Conservation (phyloP, 2,797 vertebrate species). For the Syncerus caffer region DNA sequence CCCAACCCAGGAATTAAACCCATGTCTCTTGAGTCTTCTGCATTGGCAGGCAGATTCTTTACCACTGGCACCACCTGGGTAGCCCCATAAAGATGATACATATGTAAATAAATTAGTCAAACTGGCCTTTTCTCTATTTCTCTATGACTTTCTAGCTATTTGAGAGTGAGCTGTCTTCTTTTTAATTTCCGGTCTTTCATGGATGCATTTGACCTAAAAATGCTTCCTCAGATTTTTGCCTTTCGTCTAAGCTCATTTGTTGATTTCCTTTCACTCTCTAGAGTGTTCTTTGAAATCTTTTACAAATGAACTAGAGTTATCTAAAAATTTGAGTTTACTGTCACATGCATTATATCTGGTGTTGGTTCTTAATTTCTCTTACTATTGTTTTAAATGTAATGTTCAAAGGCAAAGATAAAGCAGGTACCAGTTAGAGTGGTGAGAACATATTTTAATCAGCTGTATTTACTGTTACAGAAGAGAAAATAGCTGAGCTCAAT, state of each 20-base stretch:
- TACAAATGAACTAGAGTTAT: neutral
- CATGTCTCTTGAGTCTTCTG: neutral
- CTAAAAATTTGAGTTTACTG: neutral
- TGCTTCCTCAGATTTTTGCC: neutral
- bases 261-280: neutral
- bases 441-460: neutral
- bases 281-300: neutral
- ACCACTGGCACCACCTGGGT: neutral
- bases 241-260: neutral
- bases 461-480: neutral
- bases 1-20: neutral
- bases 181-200: neutral
- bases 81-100: neutral
- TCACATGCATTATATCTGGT: neutral
- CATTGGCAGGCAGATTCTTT: neutral
- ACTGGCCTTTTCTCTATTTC: neutral
- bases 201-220: neutral
- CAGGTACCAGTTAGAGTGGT: neutral
- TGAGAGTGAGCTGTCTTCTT: neutral
- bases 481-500: neutral
- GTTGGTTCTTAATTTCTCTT: neutral
- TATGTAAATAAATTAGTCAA: neutral
- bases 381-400: neutral
- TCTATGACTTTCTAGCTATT: neutral
- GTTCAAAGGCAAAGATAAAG: neutral